Percentiles rank a stretch among this genome's conserved stretches.
Evolutionary conservation across 2,888 invertebrate genomes (phyloP).

Genomic region (Phyto melanocephala): DNA sequence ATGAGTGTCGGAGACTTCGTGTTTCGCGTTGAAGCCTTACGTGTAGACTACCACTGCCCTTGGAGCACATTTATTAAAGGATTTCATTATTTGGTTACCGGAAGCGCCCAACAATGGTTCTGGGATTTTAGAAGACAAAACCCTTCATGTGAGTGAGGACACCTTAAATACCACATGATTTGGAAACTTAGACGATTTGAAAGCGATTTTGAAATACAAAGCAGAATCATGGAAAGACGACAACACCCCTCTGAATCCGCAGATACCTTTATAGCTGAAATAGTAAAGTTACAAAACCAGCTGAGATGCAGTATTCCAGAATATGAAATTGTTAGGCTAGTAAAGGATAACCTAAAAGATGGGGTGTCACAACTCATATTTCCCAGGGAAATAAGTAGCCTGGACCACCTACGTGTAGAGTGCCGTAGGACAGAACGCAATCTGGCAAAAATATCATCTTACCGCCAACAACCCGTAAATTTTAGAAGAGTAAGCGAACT

Average conservation of each 20-base stretch:
- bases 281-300: too few relatives aligned
- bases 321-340: too few relatives aligned
- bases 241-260: too few relatives aligned
- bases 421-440: not conserved
- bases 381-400: not conserved
- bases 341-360: too few relatives aligned
- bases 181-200: too few relatives aligned
- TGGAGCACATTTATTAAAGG: constrained; percentile 1
- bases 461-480: not conserved
- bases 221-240: constrained; percentile 11
- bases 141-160: too few relatives aligned
- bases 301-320: too few relatives aligned
- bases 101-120: too few relatives aligned
- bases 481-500: not conserved
- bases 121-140: too few relatives aligned
- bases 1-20: constrained; percentile 3
- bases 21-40: not conserved
- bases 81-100: too few relatives aligned
- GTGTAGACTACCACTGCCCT: constrained; percentile 17
- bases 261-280: not conserved
- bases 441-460: not conserved
- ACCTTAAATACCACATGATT: too few relatives aligned
- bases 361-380: not conserved
- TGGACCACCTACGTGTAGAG: not conserved
- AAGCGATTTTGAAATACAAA: too few relatives aligned